Conservation (phyloP, 2,888 invertebrate genomes). For the Melanostoma scalare region DNA sequence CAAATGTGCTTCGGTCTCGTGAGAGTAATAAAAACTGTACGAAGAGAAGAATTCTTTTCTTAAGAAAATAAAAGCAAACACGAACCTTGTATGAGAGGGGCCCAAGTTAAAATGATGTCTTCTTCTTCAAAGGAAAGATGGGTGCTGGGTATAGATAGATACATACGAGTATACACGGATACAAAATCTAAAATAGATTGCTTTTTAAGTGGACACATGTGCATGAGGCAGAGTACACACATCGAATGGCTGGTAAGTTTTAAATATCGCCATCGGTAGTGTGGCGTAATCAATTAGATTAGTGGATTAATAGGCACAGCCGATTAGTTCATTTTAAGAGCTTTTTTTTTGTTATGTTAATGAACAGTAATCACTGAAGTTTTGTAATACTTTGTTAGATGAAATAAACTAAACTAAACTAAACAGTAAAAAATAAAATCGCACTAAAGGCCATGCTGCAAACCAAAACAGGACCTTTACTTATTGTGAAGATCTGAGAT, state of each 20-base stretch:
- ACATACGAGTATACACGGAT: conserved; percentile 43
- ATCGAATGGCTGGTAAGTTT: conserved; percentile 56
- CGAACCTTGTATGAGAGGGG: conserved; percentile 32
- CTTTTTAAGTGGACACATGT: conserved; percentile 70
- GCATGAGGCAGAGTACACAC: conserved; percentile 60
- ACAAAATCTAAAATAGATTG: conserved; percentile 69
- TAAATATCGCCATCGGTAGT: conserved; percentile 69
- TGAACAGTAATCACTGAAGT: conserved; percentile 1
- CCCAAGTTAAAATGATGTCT: conserved; percentile 67
- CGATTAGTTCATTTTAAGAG: conserved; percentile 64
- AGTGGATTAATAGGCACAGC: conserved; percentile 68
- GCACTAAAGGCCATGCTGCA: too few species aligned
- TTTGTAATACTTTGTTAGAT: too few species aligned
- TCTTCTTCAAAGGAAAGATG: conserved; percentile 70
- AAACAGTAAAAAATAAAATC: not conserved
- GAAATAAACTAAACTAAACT: too few species aligned
- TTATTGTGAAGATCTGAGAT: too few species aligned
- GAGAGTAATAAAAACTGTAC: conserved; percentile 45
- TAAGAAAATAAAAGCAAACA: conserved; percentile 48
- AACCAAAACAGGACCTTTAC: too few species aligned
- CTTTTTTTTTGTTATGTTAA: conserved; percentile 7
- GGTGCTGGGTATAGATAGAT: conserved; percentile 11
- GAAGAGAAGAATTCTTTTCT: conserved; percentile 3
- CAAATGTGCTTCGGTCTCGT: conserved; percentile 58
- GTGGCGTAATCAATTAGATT: conserved; percentile 72